These are phyloP conservation scores for Aurelia sp. DNA, from an alignment of 30 jellyfish, hydroid and myxozoan species.

Conservation along the genomic window DNA sequence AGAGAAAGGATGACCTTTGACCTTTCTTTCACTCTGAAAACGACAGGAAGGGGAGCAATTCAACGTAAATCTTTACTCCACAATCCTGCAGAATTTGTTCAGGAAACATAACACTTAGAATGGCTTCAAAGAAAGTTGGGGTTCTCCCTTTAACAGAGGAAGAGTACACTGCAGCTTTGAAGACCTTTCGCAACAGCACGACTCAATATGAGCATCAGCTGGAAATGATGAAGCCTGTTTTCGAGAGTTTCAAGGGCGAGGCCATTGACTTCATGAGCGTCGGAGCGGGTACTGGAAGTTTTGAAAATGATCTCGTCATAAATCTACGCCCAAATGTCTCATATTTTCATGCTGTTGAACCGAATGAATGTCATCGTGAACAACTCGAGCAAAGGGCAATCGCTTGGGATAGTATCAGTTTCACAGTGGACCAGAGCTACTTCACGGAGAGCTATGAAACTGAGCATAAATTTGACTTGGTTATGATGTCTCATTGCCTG, in stretches of 20 bases:
- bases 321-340: constrained; percentile 6
- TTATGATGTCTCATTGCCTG: neutral
- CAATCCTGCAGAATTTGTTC: no score
- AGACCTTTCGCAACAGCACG: neutral
- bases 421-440: constrained; percentile 6
- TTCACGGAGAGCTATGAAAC: neutral
- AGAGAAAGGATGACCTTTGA: no score
- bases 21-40: no score
- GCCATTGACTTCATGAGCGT: constrained; percentile 48
- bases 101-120: no score
- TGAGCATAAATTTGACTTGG: no score
- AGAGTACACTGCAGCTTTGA: no score
- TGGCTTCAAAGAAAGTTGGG: no score
- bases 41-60: no score
- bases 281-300: constrained; percentile 69
- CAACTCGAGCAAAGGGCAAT: constrained; percentile 20
- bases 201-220: constrained; percentile 18
- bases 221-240: constrained; percentile 11
- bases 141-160: no score
- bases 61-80: no score
- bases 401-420: constrained; percentile 29
- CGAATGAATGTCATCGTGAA: neutral
- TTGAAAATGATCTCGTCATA: constrained; percentile 35
- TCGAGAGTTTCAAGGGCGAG: constrained; percentile 35
- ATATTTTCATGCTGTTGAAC: no score